Evolutionary conservation across 2,113 vertebrate genomes (phyloP).

Genomic region (Muntiacus reevesi): DNA sequence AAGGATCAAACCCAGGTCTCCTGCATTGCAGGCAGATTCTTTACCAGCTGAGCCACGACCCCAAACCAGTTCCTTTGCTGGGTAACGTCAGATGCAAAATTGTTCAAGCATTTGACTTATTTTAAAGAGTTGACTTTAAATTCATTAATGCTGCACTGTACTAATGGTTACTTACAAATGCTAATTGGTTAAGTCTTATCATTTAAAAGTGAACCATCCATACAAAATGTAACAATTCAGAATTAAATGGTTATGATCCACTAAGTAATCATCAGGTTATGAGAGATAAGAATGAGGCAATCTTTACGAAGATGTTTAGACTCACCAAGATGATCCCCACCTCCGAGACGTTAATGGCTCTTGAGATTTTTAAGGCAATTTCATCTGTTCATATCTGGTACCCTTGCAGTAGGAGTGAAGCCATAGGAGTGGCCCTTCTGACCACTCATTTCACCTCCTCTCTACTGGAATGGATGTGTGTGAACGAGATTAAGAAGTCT

Average conservation of each 20-base stretch:
- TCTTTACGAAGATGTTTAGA: neutral
- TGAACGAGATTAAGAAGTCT: no score
- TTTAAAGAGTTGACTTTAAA: neutral
- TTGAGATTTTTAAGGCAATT: neutral
- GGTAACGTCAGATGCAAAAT: neutral
- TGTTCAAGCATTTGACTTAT: neutral
- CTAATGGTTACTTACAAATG: neutral
- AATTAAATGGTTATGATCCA: neutral
- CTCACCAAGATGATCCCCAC: neutral
- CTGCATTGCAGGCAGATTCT: neutral
- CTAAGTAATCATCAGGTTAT: neutral
- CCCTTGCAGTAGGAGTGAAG: neutral
- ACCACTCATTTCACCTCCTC: rapidly evolving
- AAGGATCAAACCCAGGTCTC: neutral
- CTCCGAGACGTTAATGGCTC: neutral
- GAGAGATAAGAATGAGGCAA: neutral
- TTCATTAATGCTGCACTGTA: neutral
- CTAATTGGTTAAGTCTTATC: neutral
- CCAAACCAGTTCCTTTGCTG: neutral
- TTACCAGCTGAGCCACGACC: neutral
- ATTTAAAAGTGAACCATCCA: neutral
- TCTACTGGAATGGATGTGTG: neutral
- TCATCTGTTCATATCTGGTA: neutral
- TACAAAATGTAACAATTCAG: neutral
- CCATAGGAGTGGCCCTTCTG: neutral